Conservation (phyloP, 2,888 invertebrate genomes). For the Phasia obesa region DNA sequence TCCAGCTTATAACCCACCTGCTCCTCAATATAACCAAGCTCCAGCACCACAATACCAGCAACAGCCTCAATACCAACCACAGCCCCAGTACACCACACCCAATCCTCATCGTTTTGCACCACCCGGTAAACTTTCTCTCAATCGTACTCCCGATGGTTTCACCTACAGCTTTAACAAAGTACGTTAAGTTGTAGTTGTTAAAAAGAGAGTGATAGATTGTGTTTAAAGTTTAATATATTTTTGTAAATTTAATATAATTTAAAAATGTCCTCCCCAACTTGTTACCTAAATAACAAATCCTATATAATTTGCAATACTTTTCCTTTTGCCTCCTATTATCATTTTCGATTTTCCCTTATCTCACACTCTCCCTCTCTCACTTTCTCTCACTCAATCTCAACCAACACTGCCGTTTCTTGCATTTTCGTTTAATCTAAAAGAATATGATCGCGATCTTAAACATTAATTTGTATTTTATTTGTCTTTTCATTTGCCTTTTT, state of each 20-base stretch:
- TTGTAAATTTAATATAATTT: constrained; percentile 24
- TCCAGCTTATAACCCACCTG: constrained; percentile 73
- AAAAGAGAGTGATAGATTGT: constrained; percentile 77
- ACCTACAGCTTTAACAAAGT: constrained; percentile 92
- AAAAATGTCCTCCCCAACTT: constrained; percentile 31
- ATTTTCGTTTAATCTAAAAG: constrained; percentile 35
- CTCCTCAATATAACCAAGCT: constrained; percentile 80
- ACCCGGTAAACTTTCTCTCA: constrained; percentile 92
- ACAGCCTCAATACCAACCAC: constrained; percentile 76
- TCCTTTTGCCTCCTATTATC: constrained; percentile 17
- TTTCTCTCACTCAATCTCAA: constrained; percentile 1
- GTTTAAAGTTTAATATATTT: constrained; percentile 63
- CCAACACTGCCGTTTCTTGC: constrained; percentile 62
- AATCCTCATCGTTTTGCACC: constrained; percentile 90
- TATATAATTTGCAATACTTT: constrained; percentile 17
- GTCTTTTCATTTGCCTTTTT: constrained; percentile 31
- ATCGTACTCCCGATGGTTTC: constrained; percentile 94
- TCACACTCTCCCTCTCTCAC: constrained; percentile 9
- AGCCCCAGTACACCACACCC: constrained; percentile 84
- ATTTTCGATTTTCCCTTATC: not conserved
- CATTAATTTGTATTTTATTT: not conserved
- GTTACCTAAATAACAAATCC: constrained; percentile 31
- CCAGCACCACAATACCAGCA: constrained; percentile 74
- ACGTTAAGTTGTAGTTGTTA: constrained; percentile 59
- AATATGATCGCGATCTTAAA: constrained; percentile 63